Evolutionary conservation across 1,140 invertebrate species (phyloP).

Genomic region (Maconellicoccus hirsutus): DNA sequence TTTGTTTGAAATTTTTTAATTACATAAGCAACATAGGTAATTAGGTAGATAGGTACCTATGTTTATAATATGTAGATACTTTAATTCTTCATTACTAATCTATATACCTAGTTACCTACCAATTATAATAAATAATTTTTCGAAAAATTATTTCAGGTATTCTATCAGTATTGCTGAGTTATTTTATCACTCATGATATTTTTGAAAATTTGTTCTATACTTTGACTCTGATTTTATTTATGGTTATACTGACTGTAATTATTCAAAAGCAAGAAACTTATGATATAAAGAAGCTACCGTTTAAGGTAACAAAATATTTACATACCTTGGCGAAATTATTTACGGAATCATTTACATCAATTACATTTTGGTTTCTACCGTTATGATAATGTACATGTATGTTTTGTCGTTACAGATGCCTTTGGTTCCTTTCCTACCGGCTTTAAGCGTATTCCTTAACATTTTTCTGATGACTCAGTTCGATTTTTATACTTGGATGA

Average conservation of each 20-base stretch:
- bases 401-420: conserved; percentile 56
- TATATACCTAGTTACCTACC: too few species aligned
- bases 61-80: too few species aligned
- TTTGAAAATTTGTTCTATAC: not conserved
- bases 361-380: too few species aligned
- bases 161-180: conserved; percentile 1
- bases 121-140: too few species aligned
- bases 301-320: not conserved
- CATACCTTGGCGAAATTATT: not conserved
- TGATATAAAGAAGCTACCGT: not conserved
- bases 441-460: conserved; percentile 72
- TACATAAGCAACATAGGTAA: too few species aligned
- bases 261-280: not conserved
- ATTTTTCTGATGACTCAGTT: conserved; percentile 79
- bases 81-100: too few species aligned
- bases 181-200: not conserved
- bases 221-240: not conserved
- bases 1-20: too few species aligned
- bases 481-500: conserved; percentile 41
- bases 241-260: not conserved
- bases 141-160: conserved; percentile 13
- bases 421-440: conserved; percentile 70
- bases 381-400: too few species aligned
- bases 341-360: too few species aligned
- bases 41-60: too few species aligned